These are phyloP conservation scores for Apotomis capreana DNA, from an alignment of 2,888 invertebrate species.

Conservation along the genomic window DNA sequence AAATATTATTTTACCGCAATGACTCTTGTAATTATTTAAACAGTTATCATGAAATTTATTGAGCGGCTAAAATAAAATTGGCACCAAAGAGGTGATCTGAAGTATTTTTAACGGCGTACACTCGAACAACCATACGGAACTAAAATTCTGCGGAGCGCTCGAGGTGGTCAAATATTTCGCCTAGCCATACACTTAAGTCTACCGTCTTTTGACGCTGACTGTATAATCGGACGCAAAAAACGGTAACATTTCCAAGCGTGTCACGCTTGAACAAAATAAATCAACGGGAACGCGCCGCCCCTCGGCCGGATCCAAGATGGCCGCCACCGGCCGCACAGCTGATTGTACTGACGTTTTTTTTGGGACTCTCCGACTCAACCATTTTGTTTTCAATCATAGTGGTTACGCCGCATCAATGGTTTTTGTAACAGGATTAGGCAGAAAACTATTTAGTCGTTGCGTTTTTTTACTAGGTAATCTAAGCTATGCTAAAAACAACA, in stretches of 20 bases:
- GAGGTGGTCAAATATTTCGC: neutral
- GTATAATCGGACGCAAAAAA: slow-evolving; percentile 63
- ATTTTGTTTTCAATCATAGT: slow-evolving; percentile 56
- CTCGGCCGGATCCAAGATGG: slow-evolving; percentile 72
- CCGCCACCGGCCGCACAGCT: slow-evolving; percentile 67
- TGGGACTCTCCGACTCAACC: slow-evolving; percentile 55
- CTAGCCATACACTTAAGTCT: neutral
- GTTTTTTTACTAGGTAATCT: neutral
- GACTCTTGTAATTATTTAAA: slow-evolving; percentile 6
- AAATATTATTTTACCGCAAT: neutral
- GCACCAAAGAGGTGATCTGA: slow-evolving; percentile 45
- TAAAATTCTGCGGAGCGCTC: neutral
- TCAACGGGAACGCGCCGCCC: slow-evolving; percentile 67
- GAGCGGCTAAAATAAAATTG: slow-evolving; percentile 50
- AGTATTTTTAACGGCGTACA: slow-evolving; percentile 1
- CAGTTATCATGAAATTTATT: slow-evolving; percentile 9
- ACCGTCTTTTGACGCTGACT: neutral
- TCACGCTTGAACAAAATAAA: slow-evolving; percentile 67
- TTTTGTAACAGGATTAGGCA: too few species aligned
- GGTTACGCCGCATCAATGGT: slow-evolving; percentile 1
- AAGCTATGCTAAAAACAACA: slow-evolving; percentile 30
- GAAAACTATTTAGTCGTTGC: too few species aligned
- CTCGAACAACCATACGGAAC: neutral
- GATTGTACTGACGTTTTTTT: slow-evolving; percentile 56
- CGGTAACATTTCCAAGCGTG: slow-evolving; percentile 54